phyloP scores from a whole-genome alignment of 2,888 invertebrate species.

The Smittia sp. region DNA sequence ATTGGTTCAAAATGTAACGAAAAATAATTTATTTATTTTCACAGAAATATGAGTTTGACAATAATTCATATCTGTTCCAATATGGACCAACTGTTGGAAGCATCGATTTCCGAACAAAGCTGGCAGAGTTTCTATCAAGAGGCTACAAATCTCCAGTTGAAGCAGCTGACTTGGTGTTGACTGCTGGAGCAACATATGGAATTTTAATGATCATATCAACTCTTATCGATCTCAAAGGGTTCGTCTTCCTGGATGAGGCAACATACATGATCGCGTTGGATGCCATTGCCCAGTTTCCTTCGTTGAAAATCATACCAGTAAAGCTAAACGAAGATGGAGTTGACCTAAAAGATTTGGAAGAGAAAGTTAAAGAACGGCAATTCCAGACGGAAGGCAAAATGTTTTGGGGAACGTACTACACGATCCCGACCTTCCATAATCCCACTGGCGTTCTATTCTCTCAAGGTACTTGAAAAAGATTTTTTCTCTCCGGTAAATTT shows the following conservation, averaged over 20 bases:
- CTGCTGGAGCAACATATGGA: conserved; percentile 62
- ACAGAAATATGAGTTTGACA: conserved; percentile 46
- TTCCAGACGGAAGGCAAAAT: conserved; percentile 51
- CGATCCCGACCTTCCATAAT: conserved; percentile 61
- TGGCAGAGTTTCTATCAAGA: conserved; percentile 54
- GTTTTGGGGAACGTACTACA: conserved; percentile 59
- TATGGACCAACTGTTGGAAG: conserved; percentile 57
- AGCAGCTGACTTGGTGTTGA: conserved; percentile 56
- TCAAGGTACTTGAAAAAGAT: conserved; percentile 48
- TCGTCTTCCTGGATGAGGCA: conserved; percentile 63
- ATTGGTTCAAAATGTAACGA: neutral
- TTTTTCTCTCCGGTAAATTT: neutral
- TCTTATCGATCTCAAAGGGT: conserved; percentile 56
- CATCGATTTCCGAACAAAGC: conserved; percentile 54
- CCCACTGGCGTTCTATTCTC: conserved; percentile 58
- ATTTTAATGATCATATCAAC: conserved; percentile 58
- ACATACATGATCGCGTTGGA: conserved; percentile 63
- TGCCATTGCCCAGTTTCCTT: conserved; percentile 57
- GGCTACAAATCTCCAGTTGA: conserved; percentile 50
- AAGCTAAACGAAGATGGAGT: conserved; percentile 58
- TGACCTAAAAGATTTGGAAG: conserved; percentile 55
- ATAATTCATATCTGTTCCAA: conserved; percentile 55
- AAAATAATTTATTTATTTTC: neutral
- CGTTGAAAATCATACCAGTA: conserved; percentile 55
- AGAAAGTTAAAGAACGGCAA: conserved; percentile 50